phyloP scores from a whole-genome alignment of 2,888 invertebrate species.

The Electrophaes corylata region DNA sequence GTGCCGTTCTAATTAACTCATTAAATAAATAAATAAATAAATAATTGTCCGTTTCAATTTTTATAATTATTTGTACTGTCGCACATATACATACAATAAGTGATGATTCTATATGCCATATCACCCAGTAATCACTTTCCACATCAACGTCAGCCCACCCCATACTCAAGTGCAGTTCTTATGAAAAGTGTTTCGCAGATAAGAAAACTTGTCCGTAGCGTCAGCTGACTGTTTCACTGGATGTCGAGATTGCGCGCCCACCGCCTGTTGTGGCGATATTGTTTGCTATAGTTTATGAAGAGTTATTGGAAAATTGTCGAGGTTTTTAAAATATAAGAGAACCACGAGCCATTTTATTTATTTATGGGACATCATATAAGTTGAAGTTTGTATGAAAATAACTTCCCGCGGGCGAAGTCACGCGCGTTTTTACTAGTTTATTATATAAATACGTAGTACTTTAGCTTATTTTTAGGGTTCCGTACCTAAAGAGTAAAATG shows the following conservation, averaged over 20 bases:
- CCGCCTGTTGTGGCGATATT: constrained; percentile 27
- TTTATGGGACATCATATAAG: too few species aligned
- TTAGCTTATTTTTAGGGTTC: too few species aligned
- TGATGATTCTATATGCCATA: not conserved
- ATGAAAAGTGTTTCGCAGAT: constrained; percentile 70
- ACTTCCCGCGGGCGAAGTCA: too few species aligned
- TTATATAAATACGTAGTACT: too few species aligned
- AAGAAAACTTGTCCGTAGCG: constrained; percentile 67
- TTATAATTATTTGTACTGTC: not conserved
- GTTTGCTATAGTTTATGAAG: constrained; percentile 28
- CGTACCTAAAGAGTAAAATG: too few species aligned
- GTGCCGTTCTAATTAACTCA: too few species aligned
- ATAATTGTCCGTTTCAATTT: too few species aligned
- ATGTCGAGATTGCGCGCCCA: constrained; percentile 52
- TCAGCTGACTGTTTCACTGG: constrained; percentile 70
- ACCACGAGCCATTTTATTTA: too few species aligned
- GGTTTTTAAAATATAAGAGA: not conserved
- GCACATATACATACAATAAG: too few species aligned
- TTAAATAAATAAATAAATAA: too few species aligned
- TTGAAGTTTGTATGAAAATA: too few species aligned
- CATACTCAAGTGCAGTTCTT: constrained; percentile 62
- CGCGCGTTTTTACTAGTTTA: too few species aligned
- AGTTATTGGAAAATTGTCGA: constrained; percentile 7
- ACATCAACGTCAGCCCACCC: constrained; percentile 36
- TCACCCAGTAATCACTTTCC: constrained; percentile 23